A percentile compares a stretch with the other conserved stretches of the same genome.
Conservation (phyloP, 2,888 invertebrate genomes). For the Craniophora ligustri region DNA sequence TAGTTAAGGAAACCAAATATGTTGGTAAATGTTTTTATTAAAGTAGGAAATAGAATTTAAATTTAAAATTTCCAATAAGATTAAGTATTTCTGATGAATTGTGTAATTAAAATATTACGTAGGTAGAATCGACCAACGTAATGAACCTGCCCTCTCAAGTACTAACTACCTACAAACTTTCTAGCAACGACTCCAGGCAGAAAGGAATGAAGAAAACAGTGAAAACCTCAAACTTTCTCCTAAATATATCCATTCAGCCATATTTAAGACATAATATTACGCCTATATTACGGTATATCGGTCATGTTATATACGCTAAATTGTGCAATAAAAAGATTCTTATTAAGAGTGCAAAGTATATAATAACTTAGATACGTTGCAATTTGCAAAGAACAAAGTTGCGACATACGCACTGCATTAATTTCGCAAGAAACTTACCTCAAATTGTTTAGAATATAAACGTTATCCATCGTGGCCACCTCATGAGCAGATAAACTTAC, state of each 20-base stretch:
- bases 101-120: neutral
- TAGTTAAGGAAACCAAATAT: too few species aligned
- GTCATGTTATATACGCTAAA: neutral
- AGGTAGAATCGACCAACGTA: neutral
- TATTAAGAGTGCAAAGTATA: constrained; percentile 11
- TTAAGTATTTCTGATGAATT: neutral
- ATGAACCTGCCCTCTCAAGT: neutral
- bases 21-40: too few species aligned
- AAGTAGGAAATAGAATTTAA: too few species aligned
- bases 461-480: constrained; percentile 74
- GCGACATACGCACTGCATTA: constrained; percentile 43
- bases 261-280: too few species aligned
- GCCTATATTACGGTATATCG: too few species aligned
- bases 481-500: constrained; percentile 45
- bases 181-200: constrained; percentile 17
- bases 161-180: constrained; percentile 18
- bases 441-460: constrained; percentile 78
- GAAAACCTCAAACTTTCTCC: constrained; percentile 28
- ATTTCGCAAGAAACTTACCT: constrained; percentile 67
- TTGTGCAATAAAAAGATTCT: neutral
- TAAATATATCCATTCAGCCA: neutral
- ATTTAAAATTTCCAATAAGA: neutral
- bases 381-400: constrained; percentile 38
- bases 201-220: constrained; percentile 1
- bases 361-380: constrained; percentile 28